Percentiles rank a stretch among this genome's conserved stretches.
Conservation (phyloP, 2,113 vertebrate species). For the Phyllostomus hastatus region DNA sequence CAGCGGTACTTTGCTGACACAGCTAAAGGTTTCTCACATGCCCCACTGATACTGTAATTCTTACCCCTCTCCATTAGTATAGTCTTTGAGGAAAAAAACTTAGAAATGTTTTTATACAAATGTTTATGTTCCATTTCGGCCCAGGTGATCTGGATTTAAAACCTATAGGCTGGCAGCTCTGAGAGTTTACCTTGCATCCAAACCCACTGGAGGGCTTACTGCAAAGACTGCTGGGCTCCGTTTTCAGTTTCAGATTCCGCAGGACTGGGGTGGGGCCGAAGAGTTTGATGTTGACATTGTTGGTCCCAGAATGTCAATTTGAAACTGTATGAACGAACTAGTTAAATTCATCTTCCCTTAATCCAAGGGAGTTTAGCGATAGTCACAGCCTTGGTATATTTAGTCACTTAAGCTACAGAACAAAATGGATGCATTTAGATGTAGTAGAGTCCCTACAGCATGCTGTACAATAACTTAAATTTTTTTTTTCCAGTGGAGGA, state of each 20-base stretch:
- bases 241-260: neutral
- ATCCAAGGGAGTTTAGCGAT: neutral
- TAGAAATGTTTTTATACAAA: neutral
- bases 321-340: neutral
- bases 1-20: neutral
- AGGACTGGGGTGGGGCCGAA: neutral
- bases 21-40: neutral
- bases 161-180: neutral
- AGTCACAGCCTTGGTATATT: neutral
- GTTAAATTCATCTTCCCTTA: neutral
- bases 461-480: neutral
- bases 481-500: too few species aligned
- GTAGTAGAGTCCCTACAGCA: neutral
- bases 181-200: neutral
- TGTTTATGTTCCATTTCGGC: neutral
- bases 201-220: neutral
- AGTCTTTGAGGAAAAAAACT: neutral
- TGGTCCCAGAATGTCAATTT: neutral
- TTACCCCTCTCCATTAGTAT: neutral
- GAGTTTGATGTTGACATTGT: neutral
- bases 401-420: neutral
- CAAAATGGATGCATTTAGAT: neutral
- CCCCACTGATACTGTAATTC: neutral
- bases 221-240: neutral
- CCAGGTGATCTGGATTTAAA: neutral